Evolutionary conservation across 92 coral and sea anemone genomes (phyloP).

Genomic region (Palythoa heliodiscus): DNA sequence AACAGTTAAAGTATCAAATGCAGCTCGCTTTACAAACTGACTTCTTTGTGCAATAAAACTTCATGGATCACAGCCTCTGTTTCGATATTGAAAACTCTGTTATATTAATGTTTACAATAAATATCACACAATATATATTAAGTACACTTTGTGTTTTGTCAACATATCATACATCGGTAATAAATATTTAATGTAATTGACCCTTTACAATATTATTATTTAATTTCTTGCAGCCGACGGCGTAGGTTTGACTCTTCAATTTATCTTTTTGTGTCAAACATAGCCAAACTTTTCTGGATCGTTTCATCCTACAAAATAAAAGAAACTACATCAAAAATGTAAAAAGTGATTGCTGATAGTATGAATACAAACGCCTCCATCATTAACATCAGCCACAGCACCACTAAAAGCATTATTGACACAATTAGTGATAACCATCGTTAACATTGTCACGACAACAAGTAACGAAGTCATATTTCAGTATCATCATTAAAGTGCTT

Average conservation of each 20-base stretch:
- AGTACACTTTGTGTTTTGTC: conserved; percentile 9
- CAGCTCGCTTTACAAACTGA: too few species aligned
- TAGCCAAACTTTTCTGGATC: conserved; percentile 30
- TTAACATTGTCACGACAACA: too few species aligned
- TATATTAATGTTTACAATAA: not conserved
- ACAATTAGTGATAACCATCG: too few species aligned
- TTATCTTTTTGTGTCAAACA: conserved; percentile 30
- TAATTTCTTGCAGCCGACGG: not conserved
- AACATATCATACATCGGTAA: not conserved
- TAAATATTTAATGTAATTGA: conserved; percentile 1
- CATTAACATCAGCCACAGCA: too few species aligned
- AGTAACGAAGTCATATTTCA: too few species aligned
- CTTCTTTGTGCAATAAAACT: not conserved
- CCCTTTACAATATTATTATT: not conserved
- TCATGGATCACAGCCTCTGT: not conserved
- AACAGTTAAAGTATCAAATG: too few species aligned
- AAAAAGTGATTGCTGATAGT: not conserved
- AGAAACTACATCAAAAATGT: not conserved
- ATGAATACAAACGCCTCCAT: too few species aligned
- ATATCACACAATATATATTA: conserved; percentile 22
- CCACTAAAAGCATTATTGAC: too few species aligned
- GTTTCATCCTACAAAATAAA: conserved; percentile 16
- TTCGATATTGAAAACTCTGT: not conserved
- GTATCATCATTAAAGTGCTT: too few species aligned
- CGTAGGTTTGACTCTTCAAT: not conserved